phyloP scores from a whole-genome alignment of 2,113 vertebrate species.

The Cynoglossus semilaevis region DNA sequence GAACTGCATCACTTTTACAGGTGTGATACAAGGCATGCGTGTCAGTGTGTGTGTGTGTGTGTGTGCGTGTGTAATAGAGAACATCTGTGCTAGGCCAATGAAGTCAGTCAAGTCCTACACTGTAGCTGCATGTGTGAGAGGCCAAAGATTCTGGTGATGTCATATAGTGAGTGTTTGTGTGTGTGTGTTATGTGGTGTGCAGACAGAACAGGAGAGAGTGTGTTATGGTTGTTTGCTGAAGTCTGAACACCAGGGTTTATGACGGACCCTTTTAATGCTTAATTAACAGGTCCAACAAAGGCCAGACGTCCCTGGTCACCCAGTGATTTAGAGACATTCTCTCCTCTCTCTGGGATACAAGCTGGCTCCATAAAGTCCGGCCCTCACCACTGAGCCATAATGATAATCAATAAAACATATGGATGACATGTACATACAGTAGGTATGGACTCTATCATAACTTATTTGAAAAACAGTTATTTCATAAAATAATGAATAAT shows the following conservation, averaged over 20 bases:
- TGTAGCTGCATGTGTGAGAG: conserved; percentile 19
- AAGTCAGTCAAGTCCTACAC: conserved; percentile 49
- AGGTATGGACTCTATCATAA: no score
- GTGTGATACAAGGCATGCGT: conserved; percentile 42
- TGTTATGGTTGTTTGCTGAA: conserved; percentile 60
- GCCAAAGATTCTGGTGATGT: conserved; percentile 23
- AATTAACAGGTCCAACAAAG: conserved; percentile 67
- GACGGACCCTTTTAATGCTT: conserved; percentile 68
- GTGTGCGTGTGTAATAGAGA: conserved; percentile 51
- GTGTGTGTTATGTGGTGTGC: conserved; percentile 13
- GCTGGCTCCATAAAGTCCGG: conserved; percentile 10
- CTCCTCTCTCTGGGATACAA: conserved; percentile 60
- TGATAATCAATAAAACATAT: conserved; percentile 47
- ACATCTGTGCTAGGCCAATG: conserved; percentile 60
- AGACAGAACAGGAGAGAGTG: conserved; percentile 16
- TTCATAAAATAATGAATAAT: no score
- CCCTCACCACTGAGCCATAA: conserved; percentile 37
- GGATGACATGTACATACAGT: conserved; percentile 46
- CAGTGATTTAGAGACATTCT: conserved; percentile 70
- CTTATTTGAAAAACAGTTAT: no score
- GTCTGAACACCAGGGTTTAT: conserved; percentile 63
- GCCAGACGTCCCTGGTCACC: conserved; percentile 57
- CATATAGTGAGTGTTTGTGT: conserved; percentile 9
- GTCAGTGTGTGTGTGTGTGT: conserved; percentile 50
- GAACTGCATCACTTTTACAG: conserved; percentile 53